Evolutionary conservation across 2,888 invertebrate genomes (phyloP).

Genomic region (Drosophila austrosaltans): DNA sequence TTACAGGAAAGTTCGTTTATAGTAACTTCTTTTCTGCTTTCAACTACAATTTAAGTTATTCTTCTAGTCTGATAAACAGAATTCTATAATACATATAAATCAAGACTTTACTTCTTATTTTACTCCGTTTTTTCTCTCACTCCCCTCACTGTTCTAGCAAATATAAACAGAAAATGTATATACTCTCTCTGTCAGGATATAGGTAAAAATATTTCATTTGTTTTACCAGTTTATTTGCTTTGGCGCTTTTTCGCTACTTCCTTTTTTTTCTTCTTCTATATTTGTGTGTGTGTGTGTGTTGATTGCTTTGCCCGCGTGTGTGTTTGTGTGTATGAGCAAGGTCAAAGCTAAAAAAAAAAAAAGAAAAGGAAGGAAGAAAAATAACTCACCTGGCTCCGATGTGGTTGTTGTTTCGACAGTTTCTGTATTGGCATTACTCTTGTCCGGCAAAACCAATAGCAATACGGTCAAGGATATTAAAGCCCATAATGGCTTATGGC

Average conservation of each 20-base stretch:
- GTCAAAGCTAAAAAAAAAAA: constrained; percentile 48
- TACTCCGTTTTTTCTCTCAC: too few species aligned
- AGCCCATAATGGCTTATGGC: constrained; percentile 79
- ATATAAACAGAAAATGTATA: constrained; percentile 19
- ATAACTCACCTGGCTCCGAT: constrained; percentile 77
- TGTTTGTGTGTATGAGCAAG: constrained; percentile 20
- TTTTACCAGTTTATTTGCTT: constrained; percentile 68
- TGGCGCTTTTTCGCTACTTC: constrained; percentile 50
- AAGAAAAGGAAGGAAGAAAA: constrained; percentile 19
- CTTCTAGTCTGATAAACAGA: too few species aligned
- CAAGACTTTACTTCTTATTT: too few species aligned
- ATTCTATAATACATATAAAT: too few species aligned
- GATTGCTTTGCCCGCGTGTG: constrained; percentile 19
- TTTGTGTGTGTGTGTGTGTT: constrained; percentile 21
- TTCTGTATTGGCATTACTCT: constrained; percentile 75
- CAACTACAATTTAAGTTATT: too few species aligned
- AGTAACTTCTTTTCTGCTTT: too few species aligned
- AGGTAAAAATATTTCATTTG: constrained; percentile 75
- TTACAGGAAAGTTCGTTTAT: too few species aligned
- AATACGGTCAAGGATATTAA: constrained; percentile 76
- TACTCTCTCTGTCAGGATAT: neutral
- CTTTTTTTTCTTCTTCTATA: constrained; percentile 27
- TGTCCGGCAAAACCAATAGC: constrained; percentile 71
- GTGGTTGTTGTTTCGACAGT: constrained; percentile 75
- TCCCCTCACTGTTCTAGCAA: constrained; percentile 9